These are phyloP conservation scores for Sesia bembeciformis DNA, from an alignment of 2,888 invertebrate genomes.

Conservation along the genomic window DNA sequence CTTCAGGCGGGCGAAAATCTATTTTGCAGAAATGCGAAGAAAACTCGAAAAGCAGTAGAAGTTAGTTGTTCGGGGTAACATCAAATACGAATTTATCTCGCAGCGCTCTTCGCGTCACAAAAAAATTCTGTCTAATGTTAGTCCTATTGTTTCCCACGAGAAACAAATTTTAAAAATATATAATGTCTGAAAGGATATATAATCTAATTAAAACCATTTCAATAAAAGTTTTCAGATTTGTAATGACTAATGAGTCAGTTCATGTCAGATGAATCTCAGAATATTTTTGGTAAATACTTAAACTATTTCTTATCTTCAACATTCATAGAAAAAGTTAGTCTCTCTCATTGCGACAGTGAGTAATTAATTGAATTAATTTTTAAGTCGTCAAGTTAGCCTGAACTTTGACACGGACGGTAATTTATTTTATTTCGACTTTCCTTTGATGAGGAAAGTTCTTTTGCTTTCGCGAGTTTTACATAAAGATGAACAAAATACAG, in stretches of 20 bases:
- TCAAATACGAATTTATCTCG: conserved; percentile 8
- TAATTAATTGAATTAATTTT: conserved; percentile 11
- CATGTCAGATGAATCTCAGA: no score
- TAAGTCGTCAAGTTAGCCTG: conserved; percentile 8
- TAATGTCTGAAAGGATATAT: not conserved
- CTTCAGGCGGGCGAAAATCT: not conserved
- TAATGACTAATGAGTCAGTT: no score
- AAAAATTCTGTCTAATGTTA: conserved; percentile 7
- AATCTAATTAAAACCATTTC: no score
- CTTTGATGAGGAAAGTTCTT: conserved; percentile 19
- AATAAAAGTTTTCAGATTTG: no score
- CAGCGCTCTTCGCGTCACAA: conserved; percentile 3
- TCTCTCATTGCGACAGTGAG: not conserved
- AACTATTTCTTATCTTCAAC: no score
- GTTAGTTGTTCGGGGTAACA: conserved; percentile 1
- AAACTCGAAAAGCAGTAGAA: not conserved
- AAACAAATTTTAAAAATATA: not conserved
- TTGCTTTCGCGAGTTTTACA: conserved; percentile 2
- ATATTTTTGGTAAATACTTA: no score
- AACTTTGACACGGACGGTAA: conserved; percentile 20
- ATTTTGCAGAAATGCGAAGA: not conserved
- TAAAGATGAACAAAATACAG: not conserved
- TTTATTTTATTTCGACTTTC: conserved; percentile 20
- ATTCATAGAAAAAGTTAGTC: not conserved
- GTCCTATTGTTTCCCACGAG: not conserved